phyloP scores from a whole-genome alignment of 2,888 invertebrate genomes.

The Dexiosoma caninum region DNA sequence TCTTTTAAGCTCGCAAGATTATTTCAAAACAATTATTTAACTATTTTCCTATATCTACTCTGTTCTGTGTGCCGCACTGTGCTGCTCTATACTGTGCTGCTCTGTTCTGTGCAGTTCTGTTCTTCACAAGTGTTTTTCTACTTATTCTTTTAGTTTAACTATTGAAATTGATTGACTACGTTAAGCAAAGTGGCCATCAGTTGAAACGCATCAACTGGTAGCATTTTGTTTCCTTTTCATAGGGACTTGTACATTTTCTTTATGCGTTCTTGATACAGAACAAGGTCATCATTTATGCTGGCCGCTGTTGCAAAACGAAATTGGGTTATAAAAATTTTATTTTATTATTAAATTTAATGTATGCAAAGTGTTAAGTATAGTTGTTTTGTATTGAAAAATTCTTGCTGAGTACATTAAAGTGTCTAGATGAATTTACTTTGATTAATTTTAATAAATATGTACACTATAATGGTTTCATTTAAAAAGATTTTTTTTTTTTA shows the following conservation, averaged over 20 bases:
- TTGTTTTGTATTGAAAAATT: not conserved
- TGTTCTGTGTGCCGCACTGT: not conserved
- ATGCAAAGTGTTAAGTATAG: slow-evolving; percentile 57
- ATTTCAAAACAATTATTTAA: slow-evolving; percentile 54
- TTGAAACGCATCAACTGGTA: slow-evolving; percentile 4
- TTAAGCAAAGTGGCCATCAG: slow-evolving; percentile 9
- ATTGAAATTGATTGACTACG: slow-evolving; percentile 52
- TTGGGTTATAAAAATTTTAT: slow-evolving; percentile 59
- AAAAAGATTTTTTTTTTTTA: slow-evolving; percentile 36
- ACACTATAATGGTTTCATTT: slow-evolving; percentile 41
- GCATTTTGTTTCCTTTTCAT: not conserved
- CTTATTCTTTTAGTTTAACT: not conserved
- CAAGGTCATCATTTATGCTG: slow-evolving; percentile 56
- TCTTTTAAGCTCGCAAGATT: slow-evolving; percentile 41
- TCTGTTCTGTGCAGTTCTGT: not conserved
- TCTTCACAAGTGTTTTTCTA: not conserved
- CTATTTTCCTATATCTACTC: slow-evolving; percentile 43
- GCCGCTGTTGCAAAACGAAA: slow-evolving; percentile 38
- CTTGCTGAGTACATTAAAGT: slow-evolving; percentile 8
- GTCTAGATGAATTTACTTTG: slow-evolving; percentile 37
- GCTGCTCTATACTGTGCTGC: not conserved
- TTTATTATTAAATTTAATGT: slow-evolving; percentile 45
- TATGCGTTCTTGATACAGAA: slow-evolving; percentile 5
- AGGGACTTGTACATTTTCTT: not conserved
- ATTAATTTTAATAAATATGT: slow-evolving; percentile 47